Evolutionary conservation across 2,888 invertebrate species (phyloP).

Genomic region (Sesamia inferens): DNA sequence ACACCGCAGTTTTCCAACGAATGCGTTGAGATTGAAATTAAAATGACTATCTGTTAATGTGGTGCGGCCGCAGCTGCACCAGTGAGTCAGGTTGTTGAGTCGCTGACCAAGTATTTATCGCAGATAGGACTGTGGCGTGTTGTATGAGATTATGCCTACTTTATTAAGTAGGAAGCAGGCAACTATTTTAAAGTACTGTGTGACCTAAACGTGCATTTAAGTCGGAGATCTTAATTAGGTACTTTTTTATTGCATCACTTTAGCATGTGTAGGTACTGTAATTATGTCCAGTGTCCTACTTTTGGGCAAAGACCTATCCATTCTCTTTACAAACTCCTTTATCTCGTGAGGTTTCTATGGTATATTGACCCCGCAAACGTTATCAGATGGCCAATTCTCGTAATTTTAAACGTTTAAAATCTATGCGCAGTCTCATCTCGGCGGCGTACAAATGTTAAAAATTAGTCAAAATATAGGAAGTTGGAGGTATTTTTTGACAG

Average conservation of each 20-base stretch:
- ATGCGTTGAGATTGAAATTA: slow-evolving; percentile 67
- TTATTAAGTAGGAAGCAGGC: background rate
- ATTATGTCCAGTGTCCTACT: too few relatives aligned
- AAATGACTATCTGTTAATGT: slow-evolving; percentile 69
- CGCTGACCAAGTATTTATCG: slow-evolving; percentile 30
- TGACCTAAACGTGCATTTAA: background rate
- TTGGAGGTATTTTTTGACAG: too few relatives aligned
- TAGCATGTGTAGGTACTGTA: too few relatives aligned
- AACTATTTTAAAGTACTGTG: background rate
- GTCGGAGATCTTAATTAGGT: background rate
- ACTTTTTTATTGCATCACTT: too few relatives aligned
- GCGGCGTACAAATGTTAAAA: too few relatives aligned
- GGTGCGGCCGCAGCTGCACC: slow-evolving; percentile 65
- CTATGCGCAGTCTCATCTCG: too few relatives aligned
- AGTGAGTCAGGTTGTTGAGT: slow-evolving; percentile 61
- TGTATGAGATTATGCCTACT: slow-evolving; percentile 26
- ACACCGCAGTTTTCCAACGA: slow-evolving; percentile 61
- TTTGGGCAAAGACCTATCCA: too few relatives aligned
- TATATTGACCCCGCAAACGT: background rate
- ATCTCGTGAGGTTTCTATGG: background rate
- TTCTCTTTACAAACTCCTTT: too few relatives aligned
- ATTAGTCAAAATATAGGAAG: too few relatives aligned
- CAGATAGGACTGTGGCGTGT: slow-evolving; percentile 10
- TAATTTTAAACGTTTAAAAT: too few relatives aligned
- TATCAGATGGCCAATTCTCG: background rate